Conservation (phyloP, 2,113 vertebrate species). For the Steatornis caripensis region DNA sequence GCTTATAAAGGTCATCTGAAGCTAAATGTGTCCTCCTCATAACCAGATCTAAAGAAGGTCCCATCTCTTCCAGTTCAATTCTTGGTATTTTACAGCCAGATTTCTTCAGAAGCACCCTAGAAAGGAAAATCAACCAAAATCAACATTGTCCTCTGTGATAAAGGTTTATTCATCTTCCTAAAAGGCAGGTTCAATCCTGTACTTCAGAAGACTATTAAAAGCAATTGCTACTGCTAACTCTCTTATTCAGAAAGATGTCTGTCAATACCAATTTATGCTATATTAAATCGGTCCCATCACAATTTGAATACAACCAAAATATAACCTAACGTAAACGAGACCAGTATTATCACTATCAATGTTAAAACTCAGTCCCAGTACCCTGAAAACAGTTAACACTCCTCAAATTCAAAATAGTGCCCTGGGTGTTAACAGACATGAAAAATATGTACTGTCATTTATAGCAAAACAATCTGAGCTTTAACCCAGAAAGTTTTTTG, state of each 20-base stretch:
- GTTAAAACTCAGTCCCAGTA: not conserved
- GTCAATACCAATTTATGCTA: not conserved
- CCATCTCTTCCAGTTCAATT: conserved; percentile 95
- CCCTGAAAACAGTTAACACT: not conserved
- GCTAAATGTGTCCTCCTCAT: conserved; percentile 90
- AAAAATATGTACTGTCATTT: not conserved
- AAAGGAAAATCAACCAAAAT: not conserved
- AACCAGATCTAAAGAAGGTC: conserved; percentile 87
- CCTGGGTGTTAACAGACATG: not conserved
- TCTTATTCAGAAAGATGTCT: not conserved
- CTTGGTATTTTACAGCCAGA: conserved; percentile 92
- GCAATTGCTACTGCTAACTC: not conserved
- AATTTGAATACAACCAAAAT: not conserved
- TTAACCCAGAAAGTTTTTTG: not conserved
- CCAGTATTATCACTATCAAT: not conserved
- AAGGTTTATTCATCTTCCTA: not conserved
- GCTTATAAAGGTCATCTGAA: conserved; percentile 91
- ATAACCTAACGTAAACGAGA: not conserved
- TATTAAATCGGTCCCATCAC: not conserved
- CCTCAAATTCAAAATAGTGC: not conserved
- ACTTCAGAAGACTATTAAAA: not conserved
- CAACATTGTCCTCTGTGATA: not conserved
- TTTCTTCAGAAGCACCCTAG: conserved; percentile 90
- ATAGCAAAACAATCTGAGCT: not conserved
- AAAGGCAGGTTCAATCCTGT: not conserved